Base-by-base conservation (phyloP, 2,888 invertebrate species). In the Bugulina stolonifera region DNA sequence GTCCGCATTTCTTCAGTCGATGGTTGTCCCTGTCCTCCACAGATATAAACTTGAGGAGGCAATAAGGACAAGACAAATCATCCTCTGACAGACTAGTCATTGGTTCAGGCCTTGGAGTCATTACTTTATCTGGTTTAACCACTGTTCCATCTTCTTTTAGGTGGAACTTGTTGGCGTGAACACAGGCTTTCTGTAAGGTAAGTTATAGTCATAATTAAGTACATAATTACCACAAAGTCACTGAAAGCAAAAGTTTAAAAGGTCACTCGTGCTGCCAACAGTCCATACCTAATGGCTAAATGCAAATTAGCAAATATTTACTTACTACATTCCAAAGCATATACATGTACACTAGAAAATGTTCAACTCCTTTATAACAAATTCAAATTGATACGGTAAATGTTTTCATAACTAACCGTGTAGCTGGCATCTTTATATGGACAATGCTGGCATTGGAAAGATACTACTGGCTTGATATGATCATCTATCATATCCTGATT, bases 141-240 rank as follows among this genome's bases (percentile, higher is more conserved):
- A 32, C 32, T 32, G 64, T 29, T 3, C 64, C 64, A n/a, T 64
- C 64, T 25, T 27, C 27, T n/a, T 22, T 25, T 10, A 64, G 64
- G 34, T 64, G 64, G 27, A 64, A 64, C 29, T 64, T 64, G 34
- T 34, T 27, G 2, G 64, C 10, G 32, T 64, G 64, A 3, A 64
- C 64, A 27, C 64, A 64, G 32, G 64, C 64, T 64, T 64, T 64
- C 64, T 64, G 34, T 52, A 22, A n/a, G n/a, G n/a, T n/a, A n/a
- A n/a, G n/a, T n/a, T n/a, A n/a, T n/a, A n/a, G n/a, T n/a, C n/a
- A n/a, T n/a, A n/a, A n/a, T n/a, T n/a, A n/a, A n/a, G n/a, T n/a
- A n/a, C n/a, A n/a, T n/a, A n/a, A n/a, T n/a, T n/a, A n/a, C n/a
- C n/a, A n/a, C n/a, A n/a, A n/a, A n/a, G n/a, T n/a, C n/a, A n/a